Percentiles rank a stretch among this genome's conserved stretches.
Evolutionary conservation across 2,797 vertebrate genomes (phyloP).

Genomic region (Danio aesculapii): DNA sequence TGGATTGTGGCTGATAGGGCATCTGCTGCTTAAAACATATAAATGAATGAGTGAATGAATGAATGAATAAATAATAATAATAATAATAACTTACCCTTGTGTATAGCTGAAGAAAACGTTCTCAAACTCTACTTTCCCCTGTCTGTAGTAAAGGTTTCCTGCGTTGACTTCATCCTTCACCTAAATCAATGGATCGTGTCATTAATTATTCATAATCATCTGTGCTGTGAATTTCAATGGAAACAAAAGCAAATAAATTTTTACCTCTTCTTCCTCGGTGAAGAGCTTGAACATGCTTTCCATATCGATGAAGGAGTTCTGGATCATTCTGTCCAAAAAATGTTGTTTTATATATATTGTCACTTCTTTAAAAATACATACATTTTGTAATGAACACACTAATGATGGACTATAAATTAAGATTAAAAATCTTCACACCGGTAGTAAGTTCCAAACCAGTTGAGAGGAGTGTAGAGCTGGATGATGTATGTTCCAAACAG

Average conservation of each 20-base stretch:
- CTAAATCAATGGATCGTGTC: slow-evolving; percentile 66
- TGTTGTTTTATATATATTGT: not conserved
- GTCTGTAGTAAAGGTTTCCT: slow-evolving; percentile 75
- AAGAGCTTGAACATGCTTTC: slow-evolving; percentile 98
- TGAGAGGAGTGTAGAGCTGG: slow-evolving; percentile 94
- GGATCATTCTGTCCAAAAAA: slow-evolving; percentile 87
- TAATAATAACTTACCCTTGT: slow-evolving; percentile 78
- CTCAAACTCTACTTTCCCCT: slow-evolving; percentile 90
- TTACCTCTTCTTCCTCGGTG: slow-evolving; percentile 88
- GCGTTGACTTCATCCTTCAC: slow-evolving; percentile 90
- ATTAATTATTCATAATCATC: fast-evolving
- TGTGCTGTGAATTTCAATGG: slow-evolving; percentile 1
- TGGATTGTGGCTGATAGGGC: too few relatives aligned
- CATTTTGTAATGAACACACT: too few relatives aligned
- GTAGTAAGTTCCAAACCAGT: slow-evolving; percentile 99
- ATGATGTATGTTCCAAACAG: slow-evolving; percentile 97
- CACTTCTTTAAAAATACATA: too few relatives aligned
- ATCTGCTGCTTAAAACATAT: too few relatives aligned
- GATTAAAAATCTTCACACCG: slow-evolving; percentile 75
- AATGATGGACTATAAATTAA: not conserved
- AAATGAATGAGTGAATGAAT: too few relatives aligned
- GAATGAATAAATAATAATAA: too few relatives aligned
- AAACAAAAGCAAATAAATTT: not conserved
- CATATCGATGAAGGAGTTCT: slow-evolving; percentile 97
- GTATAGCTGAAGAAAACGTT: slow-evolving; percentile 91